Percentiles rank a stretch among this genome's conserved stretches.
Conservation (phyloP, 2,797 vertebrate species). For the Apogon talboti region DNA sequence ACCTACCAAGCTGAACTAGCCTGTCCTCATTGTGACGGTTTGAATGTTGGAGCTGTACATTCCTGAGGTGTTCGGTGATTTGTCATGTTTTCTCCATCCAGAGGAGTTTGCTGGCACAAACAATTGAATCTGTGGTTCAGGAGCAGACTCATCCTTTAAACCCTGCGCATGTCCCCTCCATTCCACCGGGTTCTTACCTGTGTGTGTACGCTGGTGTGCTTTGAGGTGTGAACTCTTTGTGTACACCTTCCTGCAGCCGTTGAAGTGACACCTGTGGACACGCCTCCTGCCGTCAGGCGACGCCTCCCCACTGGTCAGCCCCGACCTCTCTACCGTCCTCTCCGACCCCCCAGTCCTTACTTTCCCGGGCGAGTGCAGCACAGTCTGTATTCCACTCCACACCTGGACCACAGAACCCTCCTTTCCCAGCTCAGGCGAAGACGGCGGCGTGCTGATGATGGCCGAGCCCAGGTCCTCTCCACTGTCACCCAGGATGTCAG, state of each 20-base stretch:
- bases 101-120: no score
- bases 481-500: constrained; percentile 86
- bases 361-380: constrained; percentile 89
- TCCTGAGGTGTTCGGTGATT: no score
- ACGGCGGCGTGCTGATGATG: constrained; percentile 89
- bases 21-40: no score
- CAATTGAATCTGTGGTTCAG: neutral
- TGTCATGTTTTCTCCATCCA: no score
- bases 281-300: constrained; percentile 92
- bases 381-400: constrained; percentile 87
- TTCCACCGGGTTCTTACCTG: constrained; percentile 82
- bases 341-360: constrained; percentile 84
- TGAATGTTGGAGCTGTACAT: no score
- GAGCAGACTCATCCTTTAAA: no score
- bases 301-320: constrained; percentile 87
- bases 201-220: constrained; percentile 98
- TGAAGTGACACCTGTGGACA: constrained; percentile 95
- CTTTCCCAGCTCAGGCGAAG: constrained; percentile 90
- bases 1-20: no score
- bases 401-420: constrained; percentile 83
- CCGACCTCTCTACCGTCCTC: constrained; percentile 85
- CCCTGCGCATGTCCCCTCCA: no score
- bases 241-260: constrained; percentile 98
- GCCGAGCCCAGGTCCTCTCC: constrained; percentile 88
- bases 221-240: constrained; percentile 99